Base-by-base conservation (phyloP, 2,113 vertebrate species). In the Laticauda laticaudata region DNA sequence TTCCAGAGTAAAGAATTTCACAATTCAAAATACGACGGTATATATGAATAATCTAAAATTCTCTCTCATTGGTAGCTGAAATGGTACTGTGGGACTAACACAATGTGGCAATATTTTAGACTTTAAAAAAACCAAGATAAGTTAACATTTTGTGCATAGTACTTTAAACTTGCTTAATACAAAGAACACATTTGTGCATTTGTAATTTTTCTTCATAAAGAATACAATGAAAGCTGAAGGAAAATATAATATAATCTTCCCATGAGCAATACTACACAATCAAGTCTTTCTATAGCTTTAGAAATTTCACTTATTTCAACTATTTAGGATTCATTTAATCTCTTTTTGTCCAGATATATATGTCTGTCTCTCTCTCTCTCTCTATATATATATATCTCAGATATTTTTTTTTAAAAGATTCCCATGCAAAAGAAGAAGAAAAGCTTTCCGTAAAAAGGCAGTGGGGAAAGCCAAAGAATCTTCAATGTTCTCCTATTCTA, bases 401-500 rank as follows among this genome's bases (percentile, higher is more conserved):
- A 94, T 92, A 94, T 92, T 59, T 24, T 59, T 59, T 59, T 1
- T 3, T 8, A 24, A 59, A 75, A 95, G 95, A 94, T 12, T 26
- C 45, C 86, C 26, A 53, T 9, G 24, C 2, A 53, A 87, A 24
- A 87, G 51, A 20, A 12, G 11, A 20, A 23, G 26, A 51, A 86
- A 89, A 89, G 54, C 95, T 94, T 96, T 96, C 95, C 48, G 91
- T 94, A 94, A 96, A 94, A 93, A 96, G 85, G 95, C 95, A 92
- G 93, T 93, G 53, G 59, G 94, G 91, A 43, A 93, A 87, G 34
- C 93, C 92, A 92, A 2, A 87, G 88, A 91, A 6, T 12, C 94
- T 92, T 94, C 92, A 93, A 94, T 96, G 55, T 97, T 97, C 94
- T 96, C 91, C 85, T 96, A 94, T 93, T 95, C 87, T 87, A 89